A percentile compares a stretch with the other conserved stretches of the same genome.
phyloP scores from a whole-genome alignment of 2,113 vertebrate genomes.

The Tapirus terrestris region DNA sequence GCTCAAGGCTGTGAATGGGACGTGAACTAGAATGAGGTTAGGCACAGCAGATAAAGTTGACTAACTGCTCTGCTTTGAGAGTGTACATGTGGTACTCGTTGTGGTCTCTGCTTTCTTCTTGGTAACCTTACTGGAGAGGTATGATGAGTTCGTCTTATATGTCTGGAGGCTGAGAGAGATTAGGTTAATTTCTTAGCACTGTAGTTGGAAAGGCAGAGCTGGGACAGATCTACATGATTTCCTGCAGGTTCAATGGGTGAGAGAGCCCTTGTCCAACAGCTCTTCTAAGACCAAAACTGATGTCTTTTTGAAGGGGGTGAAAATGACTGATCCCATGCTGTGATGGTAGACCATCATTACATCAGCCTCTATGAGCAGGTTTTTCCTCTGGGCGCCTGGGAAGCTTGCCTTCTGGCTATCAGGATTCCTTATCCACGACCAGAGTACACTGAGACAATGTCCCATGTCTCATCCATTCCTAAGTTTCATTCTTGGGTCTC shows the following conservation, averaged over 20 bases:
- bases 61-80: neutral
- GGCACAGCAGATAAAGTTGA: neutral
- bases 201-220: neutral
- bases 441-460: neutral
- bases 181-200: neutral
- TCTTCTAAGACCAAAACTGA: neutral
- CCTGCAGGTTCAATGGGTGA: neutral
- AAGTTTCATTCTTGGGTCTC: neutral
- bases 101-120: neutral
- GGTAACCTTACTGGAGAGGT: neutral
- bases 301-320: neutral
- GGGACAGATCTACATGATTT: neutral
- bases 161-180: neutral
- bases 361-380: neutral
- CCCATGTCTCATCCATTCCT: fast-evolving
- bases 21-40: too few relatives aligned
- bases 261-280: too few relatives aligned
- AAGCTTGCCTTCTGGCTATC: neutral
- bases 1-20: neutral
- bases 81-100: fast-evolving
- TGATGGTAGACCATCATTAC: fast-evolving
- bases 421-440: neutral
- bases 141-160: neutral
- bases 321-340: too few relatives aligned
- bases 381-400: neutral